Conservation (phyloP, 2,888 invertebrate genomes). For the Chrysodeixis includens region DNA sequence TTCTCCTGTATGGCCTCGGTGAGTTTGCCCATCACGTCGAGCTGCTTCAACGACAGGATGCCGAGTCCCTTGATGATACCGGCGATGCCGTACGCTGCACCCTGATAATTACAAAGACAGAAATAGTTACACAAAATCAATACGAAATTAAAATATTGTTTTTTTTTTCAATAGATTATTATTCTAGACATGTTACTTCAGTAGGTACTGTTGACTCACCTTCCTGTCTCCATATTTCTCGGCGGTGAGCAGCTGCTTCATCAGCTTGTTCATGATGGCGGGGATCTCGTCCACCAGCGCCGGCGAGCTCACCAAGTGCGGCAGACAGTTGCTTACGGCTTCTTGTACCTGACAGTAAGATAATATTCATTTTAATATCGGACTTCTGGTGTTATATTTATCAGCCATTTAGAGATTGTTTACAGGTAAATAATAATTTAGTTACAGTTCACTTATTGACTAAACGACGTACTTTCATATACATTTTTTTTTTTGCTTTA, state of each 20-base stretch:
- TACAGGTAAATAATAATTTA: background rate
- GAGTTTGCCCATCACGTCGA: slow-evolving; percentile 98
- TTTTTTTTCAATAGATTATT: too few relatives aligned
- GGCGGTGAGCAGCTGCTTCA: slow-evolving; percentile 95
- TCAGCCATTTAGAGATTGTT: too few relatives aligned
- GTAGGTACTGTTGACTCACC: slow-evolving; percentile 69
- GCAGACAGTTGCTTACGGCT: slow-evolving; percentile 98
- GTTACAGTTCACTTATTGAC: too few relatives aligned
- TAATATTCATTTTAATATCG: too few relatives aligned
- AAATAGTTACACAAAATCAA: too few relatives aligned
- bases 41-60: slow-evolving; percentile 97
- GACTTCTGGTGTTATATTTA: too few relatives aligned
- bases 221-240: slow-evolving; percentile 96
- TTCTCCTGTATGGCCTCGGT: slow-evolving; percentile 98
- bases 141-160: too few relatives aligned
- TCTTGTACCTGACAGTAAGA: slow-evolving; percentile 94
- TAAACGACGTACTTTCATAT: too few relatives aligned
- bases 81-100: slow-evolving; percentile 99
- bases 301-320: slow-evolving; percentile 94
- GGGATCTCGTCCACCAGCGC: slow-evolving; percentile 97
- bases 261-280: slow-evolving; percentile 95
- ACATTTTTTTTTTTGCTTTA: background rate
- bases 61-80: slow-evolving; percentile 99
- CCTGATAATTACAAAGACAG: slow-evolving; percentile 81
- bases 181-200: too few relatives aligned